Evolutionary conservation across 2,797 vertebrate genomes (phyloP).

Genomic region (Botia almorhae): DNA sequence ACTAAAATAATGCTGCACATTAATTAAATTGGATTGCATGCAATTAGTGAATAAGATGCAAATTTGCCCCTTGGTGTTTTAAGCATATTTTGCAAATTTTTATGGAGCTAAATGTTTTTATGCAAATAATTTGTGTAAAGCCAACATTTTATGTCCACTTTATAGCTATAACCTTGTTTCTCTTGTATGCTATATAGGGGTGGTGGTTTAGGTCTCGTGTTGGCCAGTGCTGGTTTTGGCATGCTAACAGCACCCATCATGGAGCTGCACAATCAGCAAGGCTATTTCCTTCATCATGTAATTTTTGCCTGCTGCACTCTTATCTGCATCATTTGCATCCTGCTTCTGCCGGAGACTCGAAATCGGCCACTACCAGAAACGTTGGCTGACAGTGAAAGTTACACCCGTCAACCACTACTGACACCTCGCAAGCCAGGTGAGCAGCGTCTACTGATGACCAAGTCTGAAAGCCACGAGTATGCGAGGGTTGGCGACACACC

Average conservation of each 20-base stretch:
- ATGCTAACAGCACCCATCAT: constrained; percentile 96
- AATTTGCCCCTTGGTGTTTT: no score
- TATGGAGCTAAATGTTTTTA: no score
- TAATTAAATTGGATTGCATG: no score
- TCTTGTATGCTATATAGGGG: constrained; percentile 75
- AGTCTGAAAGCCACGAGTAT: constrained; percentile 88
- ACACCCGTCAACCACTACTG: constrained; percentile 89
- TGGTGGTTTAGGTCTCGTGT: constrained; percentile 89
- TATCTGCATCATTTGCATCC: constrained; percentile 98
- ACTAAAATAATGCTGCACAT: no score
- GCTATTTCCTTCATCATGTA: constrained; percentile 96
- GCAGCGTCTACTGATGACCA: constrained; percentile 85
- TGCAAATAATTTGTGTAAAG: no score
- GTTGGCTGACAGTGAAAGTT: constrained; percentile 87
- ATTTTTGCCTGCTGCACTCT: constrained; percentile 98
- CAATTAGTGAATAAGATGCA: no score
- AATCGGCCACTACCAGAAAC: constrained; percentile 90
- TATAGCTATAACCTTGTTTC: background rate
- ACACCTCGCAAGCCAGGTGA: constrained; percentile 85
- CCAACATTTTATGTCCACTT: background rate
- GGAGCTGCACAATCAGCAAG: constrained; percentile 98
- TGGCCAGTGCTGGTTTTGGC: constrained; percentile 94
- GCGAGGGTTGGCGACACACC: constrained; percentile 84
- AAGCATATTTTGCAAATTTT: no score
- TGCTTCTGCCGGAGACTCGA: constrained; percentile 92